Conservation (phyloP, 2,797 vertebrate species). For the Iguana delicatissima region DNA sequence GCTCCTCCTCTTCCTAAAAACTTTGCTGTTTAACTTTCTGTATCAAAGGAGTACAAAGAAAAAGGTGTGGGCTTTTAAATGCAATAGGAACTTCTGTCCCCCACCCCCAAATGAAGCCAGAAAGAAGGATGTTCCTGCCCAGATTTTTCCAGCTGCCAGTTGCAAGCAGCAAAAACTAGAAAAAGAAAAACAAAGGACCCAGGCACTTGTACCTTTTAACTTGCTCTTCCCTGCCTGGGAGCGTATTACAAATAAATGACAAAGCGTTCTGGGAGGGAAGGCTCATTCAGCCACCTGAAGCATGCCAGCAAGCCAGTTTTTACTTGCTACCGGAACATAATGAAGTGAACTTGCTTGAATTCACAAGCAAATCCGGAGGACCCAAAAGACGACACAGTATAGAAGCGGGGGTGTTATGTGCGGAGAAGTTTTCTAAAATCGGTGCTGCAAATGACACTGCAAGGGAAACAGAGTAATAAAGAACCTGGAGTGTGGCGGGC, state of each 20-base stretch:
- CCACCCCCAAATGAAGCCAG: slow-evolving; percentile 11
- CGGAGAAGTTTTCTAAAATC: slow-evolving; percentile 42
- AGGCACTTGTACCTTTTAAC: slow-evolving; percentile 72
- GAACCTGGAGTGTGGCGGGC: slow-evolving; percentile 36
- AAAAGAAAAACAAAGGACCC: slow-evolving; percentile 28
- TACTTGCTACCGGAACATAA: slow-evolving; percentile 76
- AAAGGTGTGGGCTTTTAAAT: background rate
- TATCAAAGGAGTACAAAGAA: background rate
- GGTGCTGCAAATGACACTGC: slow-evolving; percentile 54
- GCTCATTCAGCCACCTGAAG: slow-evolving; percentile 62
- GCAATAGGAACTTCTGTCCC: background rate
- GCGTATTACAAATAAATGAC: slow-evolving; percentile 70
- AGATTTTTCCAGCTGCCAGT: slow-evolving; percentile 60
- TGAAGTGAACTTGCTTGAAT: slow-evolving; percentile 61
- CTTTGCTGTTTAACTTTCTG: background rate
- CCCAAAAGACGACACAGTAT: slow-evolving; percentile 6
- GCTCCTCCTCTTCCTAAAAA: background rate
- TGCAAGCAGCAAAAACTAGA: background rate
- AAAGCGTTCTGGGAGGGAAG: slow-evolving; percentile 70
- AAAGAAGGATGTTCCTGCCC: slow-evolving; percentile 59
- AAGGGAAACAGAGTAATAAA: slow-evolving; percentile 32
- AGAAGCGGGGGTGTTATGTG: slow-evolving; percentile 51
- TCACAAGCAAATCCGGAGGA: slow-evolving; percentile 47
- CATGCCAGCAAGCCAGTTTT: slow-evolving; percentile 74
- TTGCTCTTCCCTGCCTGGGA: slow-evolving; percentile 71